Conservation (phyloP, 2,797 vertebrate species). For the Capromys pilorides region DNA sequence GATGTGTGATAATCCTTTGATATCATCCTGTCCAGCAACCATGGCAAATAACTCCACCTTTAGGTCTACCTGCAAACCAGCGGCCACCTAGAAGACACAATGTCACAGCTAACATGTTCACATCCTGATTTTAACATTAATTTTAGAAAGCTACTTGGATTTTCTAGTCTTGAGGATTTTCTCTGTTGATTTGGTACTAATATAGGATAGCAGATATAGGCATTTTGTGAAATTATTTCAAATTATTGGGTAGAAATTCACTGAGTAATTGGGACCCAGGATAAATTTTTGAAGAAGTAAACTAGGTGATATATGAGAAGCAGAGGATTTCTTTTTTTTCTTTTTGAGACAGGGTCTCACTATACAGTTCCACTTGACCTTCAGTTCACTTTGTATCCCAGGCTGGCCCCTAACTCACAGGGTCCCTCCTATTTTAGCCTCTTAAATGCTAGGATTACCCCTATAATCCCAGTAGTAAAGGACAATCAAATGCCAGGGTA, state of each 20-base stretch:
- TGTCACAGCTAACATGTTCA: background rate
- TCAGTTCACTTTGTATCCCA: no score
- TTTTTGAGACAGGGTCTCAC: no score
- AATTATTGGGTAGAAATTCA: background rate
- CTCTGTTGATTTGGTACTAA: background rate
- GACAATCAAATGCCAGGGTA: background rate
- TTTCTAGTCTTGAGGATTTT: background rate
- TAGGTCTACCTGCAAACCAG: conserved; percentile 90
- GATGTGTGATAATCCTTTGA: conserved; percentile 78
- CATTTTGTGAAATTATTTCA: background rate
- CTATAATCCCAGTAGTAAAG: no score
- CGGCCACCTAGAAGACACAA: conserved; percentile 88
- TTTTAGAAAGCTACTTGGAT: background rate
- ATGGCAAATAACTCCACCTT: conserved; percentile 90
- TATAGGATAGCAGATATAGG: background rate
- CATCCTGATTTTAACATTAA: background rate
- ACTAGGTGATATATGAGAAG: background rate
- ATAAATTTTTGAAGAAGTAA: background rate
- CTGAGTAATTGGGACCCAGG: background rate
- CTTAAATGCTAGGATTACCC: no score
- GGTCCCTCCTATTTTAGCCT: no score
- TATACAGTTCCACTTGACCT: no score
- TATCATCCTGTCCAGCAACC: conserved; percentile 75
- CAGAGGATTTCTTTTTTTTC: no score
- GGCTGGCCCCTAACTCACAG: no score